A percentile compares a stretch with the other conserved stretches of the same genome.
phyloP scores from a whole-genome alignment of 53 echinoderm and acorn worm species.

The Holothuria leucospilota region DNA sequence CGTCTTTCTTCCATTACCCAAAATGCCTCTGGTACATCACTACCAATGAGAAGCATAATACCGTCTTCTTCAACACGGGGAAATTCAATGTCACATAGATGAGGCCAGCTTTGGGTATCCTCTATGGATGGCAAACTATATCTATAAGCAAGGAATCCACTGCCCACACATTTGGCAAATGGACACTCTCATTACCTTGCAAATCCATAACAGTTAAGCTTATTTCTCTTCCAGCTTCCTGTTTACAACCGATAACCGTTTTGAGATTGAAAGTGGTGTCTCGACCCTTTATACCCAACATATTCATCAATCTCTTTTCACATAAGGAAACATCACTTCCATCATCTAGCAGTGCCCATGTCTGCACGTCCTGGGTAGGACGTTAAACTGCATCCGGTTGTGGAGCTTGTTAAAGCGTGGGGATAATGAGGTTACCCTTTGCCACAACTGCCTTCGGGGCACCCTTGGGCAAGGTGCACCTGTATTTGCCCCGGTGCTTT shows the following conservation, averaged over 20 bases:
- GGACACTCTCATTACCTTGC: neutral
- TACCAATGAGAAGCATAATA: neutral
- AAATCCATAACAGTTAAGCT: neutral
- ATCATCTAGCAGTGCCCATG: constrained; percentile 25
- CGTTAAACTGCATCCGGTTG: too few species aligned
- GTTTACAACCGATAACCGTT: neutral
- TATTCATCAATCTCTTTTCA: constrained; percentile 17
- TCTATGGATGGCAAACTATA: constrained; percentile 23
- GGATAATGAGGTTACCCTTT: too few species aligned
- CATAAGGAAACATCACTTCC: constrained; percentile 29
- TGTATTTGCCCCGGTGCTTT: too few species aligned
- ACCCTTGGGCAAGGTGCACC: too few species aligned
- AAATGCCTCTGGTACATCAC: too few species aligned
- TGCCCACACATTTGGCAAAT: constrained; percentile 46
- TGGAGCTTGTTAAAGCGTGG: too few species aligned
- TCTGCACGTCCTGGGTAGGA: too few species aligned
- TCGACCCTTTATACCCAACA: constrained; percentile 1
- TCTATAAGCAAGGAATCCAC: constrained; percentile 47
- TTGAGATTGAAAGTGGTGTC: neutral
- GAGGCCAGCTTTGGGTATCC: constrained; percentile 33
- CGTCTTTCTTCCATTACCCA: too few species aligned
- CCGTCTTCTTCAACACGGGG: constrained; percentile 6
- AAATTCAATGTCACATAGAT: constrained; percentile 37
- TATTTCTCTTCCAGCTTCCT: neutral
- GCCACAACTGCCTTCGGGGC: too few species aligned